Evolutionary conservation across 37 sponge, comb jelly and placozoan genomes (phyloP).

Genomic region (Lycopodina hypogea): DNA sequence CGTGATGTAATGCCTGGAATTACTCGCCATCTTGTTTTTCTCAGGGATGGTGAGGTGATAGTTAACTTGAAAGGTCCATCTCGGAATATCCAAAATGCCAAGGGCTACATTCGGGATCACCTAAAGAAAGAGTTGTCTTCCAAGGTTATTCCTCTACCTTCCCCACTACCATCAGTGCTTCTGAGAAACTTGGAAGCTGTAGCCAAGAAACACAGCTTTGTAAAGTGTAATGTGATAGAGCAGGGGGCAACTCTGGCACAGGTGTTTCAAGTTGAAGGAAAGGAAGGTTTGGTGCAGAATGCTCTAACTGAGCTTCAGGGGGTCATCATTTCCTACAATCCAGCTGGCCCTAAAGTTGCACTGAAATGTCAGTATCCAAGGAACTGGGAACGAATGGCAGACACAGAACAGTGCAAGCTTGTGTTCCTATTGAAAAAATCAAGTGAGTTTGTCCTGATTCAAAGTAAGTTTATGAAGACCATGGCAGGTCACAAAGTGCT

Average conservation of each 20-base stretch:
- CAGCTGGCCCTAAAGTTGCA: not conserved
- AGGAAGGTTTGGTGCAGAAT: not conserved
- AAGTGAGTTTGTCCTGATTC: too few species aligned
- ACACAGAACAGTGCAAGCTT: not conserved
- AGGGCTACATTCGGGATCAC: not conserved
- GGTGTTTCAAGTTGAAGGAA: slow-evolving; percentile 13
- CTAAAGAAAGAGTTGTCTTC: not conserved
- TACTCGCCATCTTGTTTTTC: not conserved
- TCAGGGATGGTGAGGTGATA: not conserved
- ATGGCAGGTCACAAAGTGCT: too few species aligned
- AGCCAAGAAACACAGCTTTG: not conserved
- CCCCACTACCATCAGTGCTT: not conserved
- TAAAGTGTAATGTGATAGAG: not conserved
- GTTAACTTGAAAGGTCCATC: slow-evolving; percentile 32
- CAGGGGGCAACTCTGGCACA: not conserved
- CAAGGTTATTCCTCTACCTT: not conserved
- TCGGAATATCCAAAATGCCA: slow-evolving; percentile 16
- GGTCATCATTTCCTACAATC: too few species aligned
- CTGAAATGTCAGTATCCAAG: not conserved
- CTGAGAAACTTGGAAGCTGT: not conserved
- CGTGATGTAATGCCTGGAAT: not conserved
- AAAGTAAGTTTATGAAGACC: too few species aligned
- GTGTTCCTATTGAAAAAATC: not conserved
- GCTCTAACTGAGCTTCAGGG: slow-evolving; percentile 26
- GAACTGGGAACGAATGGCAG: not conserved